A percentile compares a stretch with the other conserved stretches of the same genome.
phyloP scores from a whole-genome alignment of 2,797 vertebrate species.

The Cryptoprocta ferox region DNA sequence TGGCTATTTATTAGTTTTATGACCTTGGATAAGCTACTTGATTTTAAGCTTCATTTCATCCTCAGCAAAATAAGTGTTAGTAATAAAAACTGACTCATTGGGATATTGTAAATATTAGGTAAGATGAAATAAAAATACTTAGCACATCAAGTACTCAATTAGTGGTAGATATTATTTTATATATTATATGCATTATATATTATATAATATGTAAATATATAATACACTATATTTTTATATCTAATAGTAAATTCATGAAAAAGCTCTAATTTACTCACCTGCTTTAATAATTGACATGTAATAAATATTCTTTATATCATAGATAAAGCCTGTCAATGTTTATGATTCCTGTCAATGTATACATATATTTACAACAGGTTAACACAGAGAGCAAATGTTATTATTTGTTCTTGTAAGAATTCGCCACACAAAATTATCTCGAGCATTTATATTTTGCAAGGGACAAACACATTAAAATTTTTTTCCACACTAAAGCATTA shows the following conservation, averaged over 20 bases:
- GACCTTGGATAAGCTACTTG: background rate
- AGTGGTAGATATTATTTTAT: background rate
- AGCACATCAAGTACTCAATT: background rate
- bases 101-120: background rate
- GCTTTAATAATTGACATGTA: background rate
- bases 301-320: constrained; percentile 47
- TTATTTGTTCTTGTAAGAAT: constrained; percentile 3
- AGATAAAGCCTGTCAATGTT: constrained; percentile 3
- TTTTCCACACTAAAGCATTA: background rate
- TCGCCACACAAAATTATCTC: background rate
- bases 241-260: background rate
- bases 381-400: constrained; percentile 63
- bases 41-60: background rate
- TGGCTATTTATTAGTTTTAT: background rate
- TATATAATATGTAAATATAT: background rate
- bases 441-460: constrained; percentile 11
- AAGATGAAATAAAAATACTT: background rate
- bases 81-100: background rate
- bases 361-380: constrained; percentile 23
- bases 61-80: background rate
- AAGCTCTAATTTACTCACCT: constrained; percentile 22
- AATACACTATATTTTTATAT: constrained; percentile 9
- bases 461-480: background rate
- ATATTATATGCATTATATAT: background rate
- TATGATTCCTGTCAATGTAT: constrained; percentile 25